Evolutionary conservation across 1,140 invertebrate species (phyloP), one percentile per base, ranked within the genome.

Genomic region (Plectus sambesii): DNA sequence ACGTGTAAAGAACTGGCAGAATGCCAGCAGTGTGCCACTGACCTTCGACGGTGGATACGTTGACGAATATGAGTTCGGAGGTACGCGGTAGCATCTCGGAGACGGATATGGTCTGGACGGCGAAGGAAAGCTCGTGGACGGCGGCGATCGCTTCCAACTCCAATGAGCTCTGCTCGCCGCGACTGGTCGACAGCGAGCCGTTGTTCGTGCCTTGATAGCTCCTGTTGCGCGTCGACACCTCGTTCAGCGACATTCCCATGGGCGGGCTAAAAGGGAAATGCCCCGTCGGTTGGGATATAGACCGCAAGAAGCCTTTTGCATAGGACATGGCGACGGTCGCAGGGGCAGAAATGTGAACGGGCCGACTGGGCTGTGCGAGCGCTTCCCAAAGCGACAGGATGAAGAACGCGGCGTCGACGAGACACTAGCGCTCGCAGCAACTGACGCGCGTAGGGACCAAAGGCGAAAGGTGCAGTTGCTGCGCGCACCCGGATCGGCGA

Each of bases 1-100:
- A n/a, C n/a, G n/a, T n/a, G n/a, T n/a, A n/a, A n/a, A n/a, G n/a
- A n/a, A n/a, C n/a, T n/a, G n/a, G n/a, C n/a, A n/a, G n/a, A n/a
- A n/a, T n/a, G n/a, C n/a, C n/a, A n/a, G n/a, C n/a, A n/a, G n/a
- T n/a, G n/a, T n/a, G n/a, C n/a, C n/a, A 33, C 30, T 33, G 20
- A 62, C 62, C 64, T 59, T 67, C 64, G 1, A 68, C 12, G 5
- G 64, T 67, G 17, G 66, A 69, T 2, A 67, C 51, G 45, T 67
- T 67, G 42, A 67, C 55, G 45, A 67, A 67, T 37, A 67, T 67
- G 15, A 67, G 51, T 23, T 69, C 66, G 3, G 57, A 39, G 8
- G 64, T 67, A n/a, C 64, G 40, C 5, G 63, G 62, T 5, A 66
- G 51, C 58, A 67, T 69, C 46, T 67, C 64, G 8, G 63, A 68